Evolutionary conservation across 2,113 vertebrate species (phyloP), one percentile per base, ranked within the genome.

Genomic region (Dissostichus mawsoni): DNA sequence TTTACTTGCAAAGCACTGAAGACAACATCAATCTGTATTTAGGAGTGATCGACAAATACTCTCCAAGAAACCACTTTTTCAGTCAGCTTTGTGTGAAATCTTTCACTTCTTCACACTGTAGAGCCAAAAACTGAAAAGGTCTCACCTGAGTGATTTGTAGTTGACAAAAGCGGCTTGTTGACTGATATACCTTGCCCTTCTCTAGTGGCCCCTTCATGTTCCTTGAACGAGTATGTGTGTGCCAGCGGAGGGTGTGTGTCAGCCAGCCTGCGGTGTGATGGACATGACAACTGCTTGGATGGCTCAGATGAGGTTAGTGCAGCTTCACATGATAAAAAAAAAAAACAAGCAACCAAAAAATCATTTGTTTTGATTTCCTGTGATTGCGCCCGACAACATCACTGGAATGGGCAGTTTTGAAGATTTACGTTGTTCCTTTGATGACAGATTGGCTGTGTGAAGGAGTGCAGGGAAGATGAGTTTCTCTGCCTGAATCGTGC

Each of bases 261-360:
- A 0, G 98, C 98, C 2, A 96, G 95, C 82, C 87, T 98, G 85
- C 96, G 96, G 61, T 99, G 98, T 81, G 97, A 99, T 48, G 98
- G 97, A 85, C 96, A 97, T 45, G 91, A 96, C 82, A 97, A 99
- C 94, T 99, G 98, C 84, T 92, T 96, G 68, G 98, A 99, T 51
- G 97, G 97, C 78, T 99, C 98, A 41, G 98, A 99, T 90, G 98
- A 99, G 96, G 98, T 99, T 94, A 94, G 93, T 71, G 16, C 52
- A 68, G 52, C 74, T 68, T 62, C 23, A 29, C 23, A 6, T 23
- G 50, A 63, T n/a, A 56, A 59, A 4, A 36, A 44, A 16, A 16
- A 18, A 74, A 7, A 14, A 63, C 3, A 53, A 45, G 11, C 45
- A 79, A n/a, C 36, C 11, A 20, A 20, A 71, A 25, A 36, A 17